Evolutionary conservation across 1,140 invertebrate genomes (phyloP), one percentile per base, ranked within the genome.

Genomic region (Apis cerana): DNA sequence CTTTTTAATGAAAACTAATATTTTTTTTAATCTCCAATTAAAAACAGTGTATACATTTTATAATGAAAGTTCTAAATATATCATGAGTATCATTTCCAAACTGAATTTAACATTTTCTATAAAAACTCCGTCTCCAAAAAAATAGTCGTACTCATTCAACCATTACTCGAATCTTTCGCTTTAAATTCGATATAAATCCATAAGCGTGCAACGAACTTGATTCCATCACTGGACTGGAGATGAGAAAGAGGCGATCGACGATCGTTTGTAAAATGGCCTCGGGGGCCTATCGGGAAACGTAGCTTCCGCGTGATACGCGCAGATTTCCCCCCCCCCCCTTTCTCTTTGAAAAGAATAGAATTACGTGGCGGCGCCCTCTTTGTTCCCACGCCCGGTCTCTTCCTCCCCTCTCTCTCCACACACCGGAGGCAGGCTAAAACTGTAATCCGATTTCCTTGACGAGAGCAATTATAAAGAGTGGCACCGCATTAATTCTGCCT

Each of bases 311-410:
- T 50, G 74, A 80, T 75, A 80, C 75, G 59, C 56, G 58, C 74
- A 52, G 56, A 80, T 87, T 82, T 43, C 3, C 5, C 33, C 61
- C 21, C 50, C 1, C 1, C 27, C 27, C 56, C 54, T 15, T 61
- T 84, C 71, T n/a, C n/a, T n/a, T n/a, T n/a, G n/a, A 75, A 84
- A 87, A 80, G 61, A 83, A 76, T 70, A 52, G 33, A 86, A 86
- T 69, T 80, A 61, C 68, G 72, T 23, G 78, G 43, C 15, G 56
- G 27, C 78, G 48, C 67, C n/a, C 12, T 54, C 33, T 77, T 80
- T 71, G 69, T 81, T 59, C 65, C 21, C 21, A 67, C 10, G 13
- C 70, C 27, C 33, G 1, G n/a, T 13, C 50, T 0, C 0, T 5
- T 2, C 33, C 11, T 27, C 48, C 19, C 4, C 0, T 27, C 43